phyloP scores from a whole-genome alignment of 2,113 vertebrate species.

The Cynocephalus volans region DNA sequence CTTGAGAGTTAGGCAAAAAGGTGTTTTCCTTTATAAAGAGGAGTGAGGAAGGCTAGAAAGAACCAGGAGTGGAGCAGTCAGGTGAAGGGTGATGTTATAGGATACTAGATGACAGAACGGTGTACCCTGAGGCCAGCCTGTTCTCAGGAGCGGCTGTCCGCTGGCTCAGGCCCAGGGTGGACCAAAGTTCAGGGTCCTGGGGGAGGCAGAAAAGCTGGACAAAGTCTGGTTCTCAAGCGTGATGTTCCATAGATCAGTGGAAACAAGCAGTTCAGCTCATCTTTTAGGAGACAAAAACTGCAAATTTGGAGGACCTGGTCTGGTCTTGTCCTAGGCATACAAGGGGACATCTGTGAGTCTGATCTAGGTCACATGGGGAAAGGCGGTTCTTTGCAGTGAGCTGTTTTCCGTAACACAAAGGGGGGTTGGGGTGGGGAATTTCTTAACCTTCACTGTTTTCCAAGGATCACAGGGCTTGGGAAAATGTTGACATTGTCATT shows the following conservation, averaged over 20 bases:
- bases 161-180: fast-evolving
- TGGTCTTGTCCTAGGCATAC: not conserved
- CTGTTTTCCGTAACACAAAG: not conserved
- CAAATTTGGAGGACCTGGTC: not conserved
- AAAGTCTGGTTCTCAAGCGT: not conserved
- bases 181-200: not conserved
- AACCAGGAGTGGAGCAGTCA: fast-evolving
- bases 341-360: not conserved
- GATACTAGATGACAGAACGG: fast-evolving
- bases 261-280: not conserved
- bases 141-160: no score
- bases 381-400: not conserved
- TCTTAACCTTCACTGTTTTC: not conserved
- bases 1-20: not conserved
- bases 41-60: not conserved
- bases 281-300: not conserved
- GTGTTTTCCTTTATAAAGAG: no score
- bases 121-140: not conserved
- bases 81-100: not conserved
- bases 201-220: not conserved
- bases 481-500: not conserved
- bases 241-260: fast-evolving
- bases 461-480: not conserved
- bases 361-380: no score
- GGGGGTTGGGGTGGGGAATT: not conserved